Base-by-base conservation (phyloP, 1,140 invertebrate species). In the Listronotus bonariensis region DNA sequence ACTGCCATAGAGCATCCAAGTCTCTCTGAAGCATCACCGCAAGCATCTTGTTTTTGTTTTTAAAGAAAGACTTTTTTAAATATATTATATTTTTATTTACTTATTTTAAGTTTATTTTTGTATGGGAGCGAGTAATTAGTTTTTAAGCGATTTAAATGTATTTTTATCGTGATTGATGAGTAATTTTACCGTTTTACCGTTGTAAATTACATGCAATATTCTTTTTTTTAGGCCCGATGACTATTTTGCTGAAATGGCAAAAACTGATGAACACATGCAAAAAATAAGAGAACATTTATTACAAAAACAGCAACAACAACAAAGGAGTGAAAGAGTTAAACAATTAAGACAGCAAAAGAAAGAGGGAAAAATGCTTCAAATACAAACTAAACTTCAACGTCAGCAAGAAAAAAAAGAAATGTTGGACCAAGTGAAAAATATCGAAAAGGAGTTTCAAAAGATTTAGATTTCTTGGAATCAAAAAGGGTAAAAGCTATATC, bases 191-290 rank as follows among this genome's bases (percentile, higher is more conserved):
- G n/a, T n/a, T n/a, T n/a, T n/a, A n/a, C n/a, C n/a, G n/a, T n/a
- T n/a, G n/a, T n/a, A n/a, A n/a, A n/a, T n/a, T n/a, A n/a, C n/a
- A n/a, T n/a, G n/a, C n/a, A n/a, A n/a, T 45, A 43, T 45, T 45
- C 34, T 46, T 46, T 36, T 42, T 67, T 68, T 40, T 18, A 69
- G 93, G 59, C 97, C 97, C 0, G 90, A 94, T 32, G 97, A 99
- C 81, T 99, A 97, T 81, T 99, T 97, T 82, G 97, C 97, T 0
- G 92, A 99, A 84, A 99, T 99, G 97, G 94, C 94, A 2, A 99
- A 99, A 79, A 86, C 92, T 49, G 97, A 99, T 81, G 85, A 87
- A 41, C 97, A 99, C 69, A 99, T 99, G 97, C 93, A 97, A 75
- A 98, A 96, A 80, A 89, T 98, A 0, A 85, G 95, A 49, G 84